phyloP scores from a whole-genome alignment of 2,888 invertebrate genomes.

The Pristionchus entomophagus region DNA sequence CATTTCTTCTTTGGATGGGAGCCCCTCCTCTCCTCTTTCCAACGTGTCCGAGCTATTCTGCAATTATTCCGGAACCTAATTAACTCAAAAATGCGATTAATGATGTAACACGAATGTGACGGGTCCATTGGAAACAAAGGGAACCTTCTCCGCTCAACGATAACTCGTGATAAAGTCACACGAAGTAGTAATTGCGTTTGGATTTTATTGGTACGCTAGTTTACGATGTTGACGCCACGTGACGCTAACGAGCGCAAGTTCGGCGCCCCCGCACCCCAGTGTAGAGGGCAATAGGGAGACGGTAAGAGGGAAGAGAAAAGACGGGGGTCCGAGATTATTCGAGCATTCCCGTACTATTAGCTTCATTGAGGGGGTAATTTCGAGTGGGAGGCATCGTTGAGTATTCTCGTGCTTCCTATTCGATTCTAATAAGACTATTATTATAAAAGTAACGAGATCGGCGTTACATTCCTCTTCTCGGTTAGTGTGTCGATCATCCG shows the following conservation, averaged over 20 bases:
- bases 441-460: neutral
- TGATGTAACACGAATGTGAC: neutral
- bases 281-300: slow-evolving; percentile 7
- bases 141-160: neutral
- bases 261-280: slow-evolving; percentile 2
- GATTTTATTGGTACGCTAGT: neutral
- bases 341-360: slow-evolving; percentile 26
- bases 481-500: slow-evolving; percentile 30
- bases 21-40: slow-evolving; percentile 1
- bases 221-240: slow-evolving; percentile 5
- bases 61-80: neutral
- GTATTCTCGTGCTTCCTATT: slow-evolving; percentile 8
- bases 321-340: neutral
- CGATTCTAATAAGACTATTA: neutral
- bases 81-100: neutral
- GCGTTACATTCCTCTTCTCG: neutral
- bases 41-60: slow-evolving; percentile 6
- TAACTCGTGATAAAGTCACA: neutral
- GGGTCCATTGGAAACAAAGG: neutral
- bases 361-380: neutral
- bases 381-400: slow-evolving; percentile 16
- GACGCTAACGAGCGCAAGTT: slow-evolving; percentile 29
- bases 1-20: slow-evolving; percentile 27
- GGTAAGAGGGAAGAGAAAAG: neutral
- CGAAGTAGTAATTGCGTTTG: slow-evolving; percentile 2